Base-by-base conservation (phyloP, 2,113 vertebrate genomes). In the Triplophysa tibetana region DNA sequence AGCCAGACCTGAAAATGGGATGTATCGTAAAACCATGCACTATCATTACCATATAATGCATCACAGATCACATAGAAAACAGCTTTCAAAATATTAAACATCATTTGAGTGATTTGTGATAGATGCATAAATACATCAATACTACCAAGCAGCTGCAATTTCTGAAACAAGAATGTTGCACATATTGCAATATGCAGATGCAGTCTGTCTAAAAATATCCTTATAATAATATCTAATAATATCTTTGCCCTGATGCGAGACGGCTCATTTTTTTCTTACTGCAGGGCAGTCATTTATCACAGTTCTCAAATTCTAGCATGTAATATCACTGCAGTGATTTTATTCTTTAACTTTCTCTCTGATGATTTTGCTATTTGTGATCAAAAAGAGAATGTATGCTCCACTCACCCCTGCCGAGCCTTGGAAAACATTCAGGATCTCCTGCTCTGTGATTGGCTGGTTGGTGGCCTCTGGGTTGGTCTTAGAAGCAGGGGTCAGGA, bases 401-500 rank as follows among this genome's bases (percentile, higher is more conserved):
- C 12, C 13, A 84, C 82, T 87, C 90, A 98, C 96, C 91, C 92
- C 94, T 60, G 92, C 90, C 29, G 94, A 92, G 80, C 94, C 95
- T 81, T 96, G 94, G 85, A 98, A 99, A 85, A 99, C 94, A 61
- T 89, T 95, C 58, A 98, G 92, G 83, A 99, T 98, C 90, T 98
- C 97, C 87, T 98, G 95, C 48, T 99, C 97, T 0, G 97, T 98
- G 87, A 99, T 95, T 58, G 98, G 98, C 88, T 99, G 96, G 84
- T 99, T 99, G 68, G 97, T 99, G 83, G 97, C 97, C 90, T 99
- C 97, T 0, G 98, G 97, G 87, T 97, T 98, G 76, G 96, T 96
- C 84, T 98, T 99, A 13, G 98, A 98, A 6, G 98, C 97, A 38
- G 98, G 98, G 33, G 97, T 99, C 78, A 99, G 95, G 80, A 99